A percentile compares a stretch with the other conserved stretches of the same genome.
Evolutionary conservation across 92 coral and sea anemone species (phyloP).

Genomic region (Epizoanthus stellaris): DNA sequence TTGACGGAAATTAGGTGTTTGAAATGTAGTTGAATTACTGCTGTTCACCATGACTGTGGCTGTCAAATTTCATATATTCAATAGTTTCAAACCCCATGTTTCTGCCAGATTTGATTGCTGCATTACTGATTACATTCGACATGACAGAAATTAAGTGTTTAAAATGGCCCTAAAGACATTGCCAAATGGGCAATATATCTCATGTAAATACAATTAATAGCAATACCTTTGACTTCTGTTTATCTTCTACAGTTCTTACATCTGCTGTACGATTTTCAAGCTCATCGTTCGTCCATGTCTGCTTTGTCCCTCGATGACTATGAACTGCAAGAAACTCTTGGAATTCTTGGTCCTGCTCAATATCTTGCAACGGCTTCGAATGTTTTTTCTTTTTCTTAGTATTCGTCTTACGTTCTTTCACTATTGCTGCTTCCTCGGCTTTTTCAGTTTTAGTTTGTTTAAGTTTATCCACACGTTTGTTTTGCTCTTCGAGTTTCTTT

Average conservation of each 20-base stretch:
- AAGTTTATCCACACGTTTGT: slow-evolving; percentile 15
- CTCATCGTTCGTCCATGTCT: slow-evolving; percentile 76
- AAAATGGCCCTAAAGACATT: background rate
- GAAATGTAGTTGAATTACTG: too few relatives aligned
- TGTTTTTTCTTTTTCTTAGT: slow-evolving; percentile 60
- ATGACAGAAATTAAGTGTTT: too few relatives aligned
- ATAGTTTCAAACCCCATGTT: too few relatives aligned
- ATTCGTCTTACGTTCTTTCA: slow-evolving; percentile 19
- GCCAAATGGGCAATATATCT: background rate
- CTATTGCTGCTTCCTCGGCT: slow-evolving; percentile 23
- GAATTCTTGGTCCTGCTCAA: slow-evolving; percentile 82
- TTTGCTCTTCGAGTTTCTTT: slow-evolving; percentile 44
- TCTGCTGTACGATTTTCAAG: background rate
- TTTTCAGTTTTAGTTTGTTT: slow-evolving; percentile 4
- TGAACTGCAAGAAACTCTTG: slow-evolving; percentile 88
- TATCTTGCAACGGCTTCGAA: slow-evolving; percentile 49
- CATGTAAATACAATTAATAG: background rate
- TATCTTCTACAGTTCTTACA: background rate
- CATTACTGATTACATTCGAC: too few relatives aligned
- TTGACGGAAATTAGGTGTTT: too few relatives aligned
- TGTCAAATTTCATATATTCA: too few relatives aligned
- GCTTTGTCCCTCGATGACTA: slow-evolving; percentile 68
- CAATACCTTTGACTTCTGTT: slow-evolving; percentile 27
- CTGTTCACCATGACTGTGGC: too few relatives aligned
- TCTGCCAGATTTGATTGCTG: too few relatives aligned